Base-by-base conservation (phyloP, 2,888 invertebrate genomes). In the Blastobasis adustella region DNA sequence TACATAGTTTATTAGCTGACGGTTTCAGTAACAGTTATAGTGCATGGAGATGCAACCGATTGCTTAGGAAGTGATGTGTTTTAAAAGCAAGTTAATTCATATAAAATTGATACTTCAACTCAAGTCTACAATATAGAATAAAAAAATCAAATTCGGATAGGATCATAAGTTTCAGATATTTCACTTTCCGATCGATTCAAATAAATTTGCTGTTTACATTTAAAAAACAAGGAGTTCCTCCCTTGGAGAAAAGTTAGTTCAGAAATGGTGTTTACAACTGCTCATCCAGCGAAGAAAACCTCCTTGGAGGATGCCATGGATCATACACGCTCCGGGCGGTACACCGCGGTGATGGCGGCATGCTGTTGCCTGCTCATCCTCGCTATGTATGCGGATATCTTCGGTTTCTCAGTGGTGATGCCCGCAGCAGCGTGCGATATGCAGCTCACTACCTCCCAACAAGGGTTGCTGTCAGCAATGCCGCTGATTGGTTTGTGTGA, bases 361-460 rank as follows among this genome's bases (percentile, higher is more conserved):
- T 82, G 89, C 0, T 92, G 92, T 55, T 89, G 90, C 57, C 89
- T 79, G 40, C 63, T 82, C 5, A 83, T 84, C 58, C 57, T 84
- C 56, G 76, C 77, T 1, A 85, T 85, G 85, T 83, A 79, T 58
- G 54, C 80, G 56, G 85, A 85, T 56, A 79, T 84, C 58, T 84
- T 83, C 57, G 81, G 82, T 0, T 75, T 83, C 61, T 83, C 83
- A 10, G 79, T 85, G 54, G 64, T 92, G 44, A 78, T 94, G 60
- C 93, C 94, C 0, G 91, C 92, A 0, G 91, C 92, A 37, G 91
- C 92, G 48, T 94, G 94, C 66, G 94, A 94, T 65, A 82, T 95
- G 57, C 61, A 79, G 0, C 82, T 94, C 44, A 79, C 87, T 5
- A 91, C 92, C 1, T 69, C 84, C 0, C 89, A 93, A 62, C 91